Evolutionary conservation across 2,888 invertebrate species (phyloP), one percentile per base, ranked within the genome.

Genomic region (Eupithecia insigniata): DNA sequence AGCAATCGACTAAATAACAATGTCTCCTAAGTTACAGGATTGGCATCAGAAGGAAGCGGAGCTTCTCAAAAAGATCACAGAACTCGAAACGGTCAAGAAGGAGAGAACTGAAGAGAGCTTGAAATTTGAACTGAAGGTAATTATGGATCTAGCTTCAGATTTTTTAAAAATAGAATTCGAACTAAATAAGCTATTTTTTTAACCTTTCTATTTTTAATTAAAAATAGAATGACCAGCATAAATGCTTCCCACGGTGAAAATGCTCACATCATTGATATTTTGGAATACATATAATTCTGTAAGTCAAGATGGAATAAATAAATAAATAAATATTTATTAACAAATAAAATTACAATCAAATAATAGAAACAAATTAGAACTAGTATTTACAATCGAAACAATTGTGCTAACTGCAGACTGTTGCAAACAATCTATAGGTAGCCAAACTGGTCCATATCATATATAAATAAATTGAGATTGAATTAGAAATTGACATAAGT

Each of bases 41-140:
- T 93, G 93, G 93, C 88, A 89, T 69, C 84, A 89, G 78, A 87
- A 90, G 66, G 94, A 95, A 80, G 80, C 81, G 30, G 89, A 89
- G 51, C 89, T 94, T 5, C 81, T 94, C 18, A 88, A 89, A 79
- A 92, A 90, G 79, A 94, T 94, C 36, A 87, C 91, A 77, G 88
- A 89, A 60, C 80, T 94, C 73, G 92, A 94, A 76, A 87, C 85
- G 76, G 82, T 90, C 0, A 91, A 91, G 73, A 87, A 78, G 32
- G 90, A 88, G 71, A 89, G 86, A 67, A 86, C 87, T 67, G 90
- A 90, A 80, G 90, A 92, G 67, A 88, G 88, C 12, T 72, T 91
- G 14, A 86, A 82, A 75, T 77, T 92, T 69, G 90, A 93, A 82
- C 77, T 94, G 12, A 93, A 93, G 87, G 94, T 92, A 78, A 66